Evolutionary conservation across 2,113 vertebrate species (phyloP).

Genomic region (Neodon shergylaensis): DNA sequence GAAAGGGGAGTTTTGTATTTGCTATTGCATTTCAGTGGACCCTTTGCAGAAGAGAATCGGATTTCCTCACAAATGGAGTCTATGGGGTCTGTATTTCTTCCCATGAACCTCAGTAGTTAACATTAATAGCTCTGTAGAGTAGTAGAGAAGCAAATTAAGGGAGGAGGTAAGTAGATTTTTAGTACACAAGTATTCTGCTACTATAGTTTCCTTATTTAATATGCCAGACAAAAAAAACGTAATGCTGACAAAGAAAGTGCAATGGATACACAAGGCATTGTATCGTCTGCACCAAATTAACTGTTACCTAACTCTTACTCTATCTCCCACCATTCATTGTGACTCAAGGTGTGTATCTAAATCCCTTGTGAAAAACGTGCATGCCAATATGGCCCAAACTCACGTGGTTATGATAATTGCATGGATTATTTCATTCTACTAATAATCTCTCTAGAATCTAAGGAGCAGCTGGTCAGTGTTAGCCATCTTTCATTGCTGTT

Average conservation of each 20-base stretch:
- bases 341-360: not conserved
- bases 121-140: not conserved
- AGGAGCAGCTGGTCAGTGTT: not conserved
- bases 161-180: not conserved
- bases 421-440: not conserved
- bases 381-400: not conserved
- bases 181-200: not conserved
- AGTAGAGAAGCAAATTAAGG: not conserved
- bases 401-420: not conserved
- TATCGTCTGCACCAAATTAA: not conserved
- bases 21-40: not conserved
- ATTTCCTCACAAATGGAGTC: not conserved
- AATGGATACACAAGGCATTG: not conserved
- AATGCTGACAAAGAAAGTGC: not conserved
- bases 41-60: not conserved
- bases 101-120: not conserved
- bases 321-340: not conserved
- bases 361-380: not conserved
- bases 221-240: not conserved
- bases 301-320: not conserved
- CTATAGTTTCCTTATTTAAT: not conserved
- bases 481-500: not conserved
- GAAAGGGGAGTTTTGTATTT: not conserved
- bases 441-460: not conserved
- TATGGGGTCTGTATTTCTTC: not conserved